Conservation (phyloP, 92 coral and sea anemone genomes). For the Porites lobata region DNA sequence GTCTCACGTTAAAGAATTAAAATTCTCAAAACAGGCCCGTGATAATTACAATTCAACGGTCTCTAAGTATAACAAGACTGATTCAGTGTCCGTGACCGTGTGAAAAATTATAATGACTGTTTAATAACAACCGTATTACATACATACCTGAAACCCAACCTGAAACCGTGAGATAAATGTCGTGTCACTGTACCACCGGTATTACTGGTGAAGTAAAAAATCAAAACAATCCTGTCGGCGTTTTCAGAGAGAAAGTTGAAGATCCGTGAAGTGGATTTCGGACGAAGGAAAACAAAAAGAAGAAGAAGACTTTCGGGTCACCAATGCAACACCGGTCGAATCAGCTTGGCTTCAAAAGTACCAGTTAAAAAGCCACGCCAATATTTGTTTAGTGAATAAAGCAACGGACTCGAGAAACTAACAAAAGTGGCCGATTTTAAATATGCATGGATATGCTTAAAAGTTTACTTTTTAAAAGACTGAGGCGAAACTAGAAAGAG, state of each 20-base stretch:
- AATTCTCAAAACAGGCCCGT: background rate
- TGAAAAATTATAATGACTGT: background rate
- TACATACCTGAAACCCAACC: slow-evolving; percentile 15
- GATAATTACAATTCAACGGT: background rate
- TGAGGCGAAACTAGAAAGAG: background rate
- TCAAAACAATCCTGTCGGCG: slow-evolving; percentile 25
- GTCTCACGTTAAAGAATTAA: background rate
- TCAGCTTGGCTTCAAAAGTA: slow-evolving; percentile 10
- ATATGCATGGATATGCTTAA: background rate
- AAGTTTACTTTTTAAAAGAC: background rate
- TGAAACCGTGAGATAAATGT: slow-evolving; percentile 7
- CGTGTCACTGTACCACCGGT: background rate
- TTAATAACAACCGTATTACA: background rate
- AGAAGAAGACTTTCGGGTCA: background rate
- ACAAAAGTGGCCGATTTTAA: background rate
- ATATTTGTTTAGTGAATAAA: slow-evolving; percentile 27
- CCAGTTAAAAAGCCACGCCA: slow-evolving; percentile 37
- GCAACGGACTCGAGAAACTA: slow-evolving; percentile 2
- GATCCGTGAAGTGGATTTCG: background rate
- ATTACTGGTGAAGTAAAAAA: background rate
- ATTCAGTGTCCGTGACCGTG: background rate
- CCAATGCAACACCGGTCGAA: background rate
- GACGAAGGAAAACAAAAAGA: background rate
- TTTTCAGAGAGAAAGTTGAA: background rate
- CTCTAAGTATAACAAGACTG: background rate